A percentile compares a stretch with the other conserved stretches of the same genome.
phyloP scores from a whole-genome alignment of 2,888 invertebrate genomes.

The Rhimphoctona megacephalus region DNA sequence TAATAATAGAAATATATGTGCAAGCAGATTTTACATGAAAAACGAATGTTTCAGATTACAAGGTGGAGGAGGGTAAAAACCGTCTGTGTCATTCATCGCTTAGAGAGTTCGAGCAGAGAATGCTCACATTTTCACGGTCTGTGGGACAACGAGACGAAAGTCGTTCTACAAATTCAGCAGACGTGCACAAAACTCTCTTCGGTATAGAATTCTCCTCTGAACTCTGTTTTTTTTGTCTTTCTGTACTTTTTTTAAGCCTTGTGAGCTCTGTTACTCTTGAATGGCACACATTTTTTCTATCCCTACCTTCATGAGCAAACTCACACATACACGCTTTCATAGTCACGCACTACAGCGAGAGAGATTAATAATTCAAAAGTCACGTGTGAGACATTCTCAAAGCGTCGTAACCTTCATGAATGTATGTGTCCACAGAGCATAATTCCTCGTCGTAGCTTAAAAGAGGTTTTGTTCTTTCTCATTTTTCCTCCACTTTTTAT shows the following conservation, averaged over 20 bases:
- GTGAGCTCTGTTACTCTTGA: constrained; percentile 31
- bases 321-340: neutral
- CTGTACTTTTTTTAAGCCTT: constrained; percentile 4
- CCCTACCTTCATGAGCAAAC: constrained; percentile 11
- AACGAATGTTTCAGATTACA: constrained; percentile 27
- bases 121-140: constrained; percentile 47
- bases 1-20: neutral
- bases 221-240: constrained; percentile 7
- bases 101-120: constrained; percentile 35
- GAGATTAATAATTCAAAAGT: constrained; percentile 53
- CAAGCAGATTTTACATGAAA: constrained; percentile 7
- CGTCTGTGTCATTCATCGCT: constrained; percentile 38
- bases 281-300: constrained; percentile 45
- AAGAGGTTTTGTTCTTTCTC: constrained; percentile 16
- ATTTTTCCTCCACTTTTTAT: neutral
- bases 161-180: constrained; percentile 36
- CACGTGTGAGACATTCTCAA: constrained; percentile 33
- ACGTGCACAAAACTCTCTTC: constrained; percentile 43
- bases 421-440: constrained; percentile 18
- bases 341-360: constrained; percentile 26
- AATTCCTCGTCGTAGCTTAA: constrained; percentile 42
- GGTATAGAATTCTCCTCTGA: constrained; percentile 18
- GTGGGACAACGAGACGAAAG: constrained; percentile 23
- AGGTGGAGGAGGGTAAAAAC: constrained; percentile 3
- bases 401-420: constrained; percentile 21